Conservation (phyloP, 53 echinoderm and acorn worm genomes). For the Actinopyga echinites region DNA sequence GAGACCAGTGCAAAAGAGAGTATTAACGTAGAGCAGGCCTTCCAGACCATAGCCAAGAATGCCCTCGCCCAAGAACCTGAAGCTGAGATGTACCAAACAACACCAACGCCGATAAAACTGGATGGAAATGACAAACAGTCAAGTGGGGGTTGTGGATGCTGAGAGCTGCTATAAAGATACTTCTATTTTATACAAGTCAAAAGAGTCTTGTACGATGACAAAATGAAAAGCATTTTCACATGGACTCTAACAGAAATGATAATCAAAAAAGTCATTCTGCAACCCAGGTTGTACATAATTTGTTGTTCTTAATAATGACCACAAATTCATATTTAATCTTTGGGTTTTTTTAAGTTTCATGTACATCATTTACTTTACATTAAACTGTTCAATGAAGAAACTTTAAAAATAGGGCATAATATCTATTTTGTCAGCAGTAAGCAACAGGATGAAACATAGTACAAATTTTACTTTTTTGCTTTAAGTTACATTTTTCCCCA, state of each 20-base stretch:
- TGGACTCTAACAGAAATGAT: neutral
- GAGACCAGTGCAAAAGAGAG: conserved; percentile 99
- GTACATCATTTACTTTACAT: neutral
- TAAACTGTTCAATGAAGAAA: neutral
- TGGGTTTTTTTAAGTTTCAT: too few species aligned
- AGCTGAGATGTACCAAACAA: conserved; percentile 84
- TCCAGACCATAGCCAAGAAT: conserved; percentile 99
- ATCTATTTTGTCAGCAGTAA: too few species aligned
- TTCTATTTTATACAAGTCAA: conserved; percentile 15
- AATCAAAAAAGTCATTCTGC: neutral
- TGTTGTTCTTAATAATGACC: conserved; percentile 26
- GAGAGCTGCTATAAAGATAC: conserved; percentile 33
- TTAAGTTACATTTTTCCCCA: too few species aligned
- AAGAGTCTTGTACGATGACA: neutral
- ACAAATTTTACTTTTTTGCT: too few species aligned
- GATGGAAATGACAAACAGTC: conserved; percentile 84
- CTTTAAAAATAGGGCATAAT: too few species aligned
- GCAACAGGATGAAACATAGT: too few species aligned
- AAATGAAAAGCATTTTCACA: too few species aligned
- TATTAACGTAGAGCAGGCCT: conserved; percentile 99
- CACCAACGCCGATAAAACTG: conserved; percentile 92
- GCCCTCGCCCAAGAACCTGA: conserved; percentile 99
- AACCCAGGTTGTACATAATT: conserved; percentile 34
- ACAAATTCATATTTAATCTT: conserved; percentile 16
- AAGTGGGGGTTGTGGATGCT: conserved; percentile 78